Percentiles rank a stretch among this genome's conserved stretches.
Evolutionary conservation across 2,113 vertebrate genomes (phyloP).

Genomic region (Vidua chalybeata): DNA sequence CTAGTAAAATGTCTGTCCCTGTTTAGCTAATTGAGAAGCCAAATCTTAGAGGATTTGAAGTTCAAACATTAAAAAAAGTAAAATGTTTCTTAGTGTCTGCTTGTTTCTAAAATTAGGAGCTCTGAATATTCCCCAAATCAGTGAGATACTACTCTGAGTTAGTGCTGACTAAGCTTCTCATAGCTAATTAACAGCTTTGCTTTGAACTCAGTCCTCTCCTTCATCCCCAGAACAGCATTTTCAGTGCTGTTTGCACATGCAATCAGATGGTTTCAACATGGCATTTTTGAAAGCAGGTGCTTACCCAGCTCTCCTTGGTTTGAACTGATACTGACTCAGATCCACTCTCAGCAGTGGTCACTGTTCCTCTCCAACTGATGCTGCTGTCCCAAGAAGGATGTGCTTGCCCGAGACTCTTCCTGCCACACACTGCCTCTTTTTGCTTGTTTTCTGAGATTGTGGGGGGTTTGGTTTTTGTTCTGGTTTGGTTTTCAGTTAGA

Average conservation of each 20-base stretch:
- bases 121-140: neutral
- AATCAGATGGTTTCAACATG: neutral
- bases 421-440: neutral
- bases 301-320: neutral
- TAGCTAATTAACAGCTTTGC: neutral
- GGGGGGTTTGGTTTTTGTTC: rapidly evolving
- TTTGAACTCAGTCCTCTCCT: neutral
- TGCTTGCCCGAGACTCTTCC: neutral
- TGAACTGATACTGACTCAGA: neutral
- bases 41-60: neutral
- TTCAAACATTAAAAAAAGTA: neutral
- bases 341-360: neutral
- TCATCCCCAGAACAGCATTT: neutral
- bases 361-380: neutral
- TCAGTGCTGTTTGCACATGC: neutral
- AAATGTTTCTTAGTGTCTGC: neutral
- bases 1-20: neutral
- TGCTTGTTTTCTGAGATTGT: neutral
- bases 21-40: neutral
- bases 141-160: neutral
- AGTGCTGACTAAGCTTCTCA: neutral
- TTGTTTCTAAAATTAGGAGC: neutral
- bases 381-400: neutral
- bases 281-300: neutral
- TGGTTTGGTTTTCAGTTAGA: neutral